Base-by-base conservation (phyloP, 2,113 vertebrate genomes). In the Halcyon malimbica region DNA sequence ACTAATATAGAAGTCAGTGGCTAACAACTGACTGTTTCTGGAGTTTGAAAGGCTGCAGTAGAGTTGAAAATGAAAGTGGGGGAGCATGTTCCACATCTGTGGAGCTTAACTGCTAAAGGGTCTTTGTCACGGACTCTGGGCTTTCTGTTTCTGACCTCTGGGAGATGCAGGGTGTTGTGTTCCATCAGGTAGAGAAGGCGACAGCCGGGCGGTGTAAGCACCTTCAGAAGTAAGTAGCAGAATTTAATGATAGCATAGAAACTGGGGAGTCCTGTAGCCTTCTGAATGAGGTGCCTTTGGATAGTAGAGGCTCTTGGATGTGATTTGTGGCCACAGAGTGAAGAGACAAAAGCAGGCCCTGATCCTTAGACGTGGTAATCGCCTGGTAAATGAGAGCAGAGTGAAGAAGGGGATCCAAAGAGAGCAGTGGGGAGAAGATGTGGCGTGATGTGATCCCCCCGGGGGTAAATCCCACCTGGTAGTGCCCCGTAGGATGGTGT, bases 91-190 rank as follows among this genome's bases (percentile, higher is more conserved):
- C 94, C 90, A 82, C 53, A 46, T 65, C 82, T 95, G 92, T 95
- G 95, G 94, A 73, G 74, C 74, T 11, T 53, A 70, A 63, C 75
- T 94, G 93, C 92, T 75, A 82, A 97, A 94, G 90, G 84, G 77
- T 93, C 84, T 93, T 96, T 91, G 94, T 94, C 95, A 59, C 77
- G 87, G 89, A 60, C 85, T 71, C 79, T 89, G 96, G 81, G 94
- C 93, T 94, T 95, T 91, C 92, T 81, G 54, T 21, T 85, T 93
- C 92, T 94, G 95, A 62, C 71, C 82, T 67, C 79, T 91, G 96
- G 81, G 95, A 65, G 90, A 93, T 74, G 71, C 75, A 41, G 42
- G 95, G 94, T 90, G 90, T 80, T 90, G n/a, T 77, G 90, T 87
- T 84, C 83, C 89, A 75, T 81, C 94, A 75, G 42, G 71, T 70